These are phyloP conservation scores for Calephelis nemesis DNA, from an alignment of 1,140 invertebrate genomes.

Conservation along the genomic window DNA sequence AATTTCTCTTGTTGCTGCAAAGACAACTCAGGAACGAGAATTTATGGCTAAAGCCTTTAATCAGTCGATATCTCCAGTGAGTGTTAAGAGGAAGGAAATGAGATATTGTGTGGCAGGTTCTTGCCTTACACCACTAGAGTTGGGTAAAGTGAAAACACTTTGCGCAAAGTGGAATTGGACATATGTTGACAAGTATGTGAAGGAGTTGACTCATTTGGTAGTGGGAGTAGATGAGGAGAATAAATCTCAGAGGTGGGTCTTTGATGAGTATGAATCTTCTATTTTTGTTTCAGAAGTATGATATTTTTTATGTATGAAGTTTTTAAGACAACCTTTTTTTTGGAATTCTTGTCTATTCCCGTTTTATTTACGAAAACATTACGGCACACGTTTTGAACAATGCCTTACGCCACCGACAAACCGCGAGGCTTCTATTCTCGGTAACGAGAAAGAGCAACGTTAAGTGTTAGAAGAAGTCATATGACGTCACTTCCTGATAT, in stretches of 20 bases:
- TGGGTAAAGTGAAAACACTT: conserved; percentile 44
- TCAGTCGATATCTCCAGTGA: conserved; percentile 30
- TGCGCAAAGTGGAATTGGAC: conserved; percentile 53
- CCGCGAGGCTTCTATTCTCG: too few relatives aligned
- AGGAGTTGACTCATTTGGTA: conserved; percentile 67
- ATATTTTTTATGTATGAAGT: too few relatives aligned
- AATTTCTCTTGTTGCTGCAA: conserved; percentile 38
- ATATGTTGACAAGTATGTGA: conserved; percentile 56
- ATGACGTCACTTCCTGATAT: too few relatives aligned
- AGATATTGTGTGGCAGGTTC: conserved; percentile 59
- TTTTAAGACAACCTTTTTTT: too few relatives aligned
- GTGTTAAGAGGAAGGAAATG: conserved; percentile 26
- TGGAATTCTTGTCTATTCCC: too few relatives aligned
- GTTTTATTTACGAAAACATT: too few relatives aligned
- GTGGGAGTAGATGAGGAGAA: conserved; percentile 67
- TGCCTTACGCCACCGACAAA: too few relatives aligned
- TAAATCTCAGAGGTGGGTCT: conserved; percentile 57
- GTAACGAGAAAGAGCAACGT: too few relatives aligned
- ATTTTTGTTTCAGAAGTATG: too few relatives aligned
- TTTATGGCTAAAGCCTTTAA: conserved; percentile 61
- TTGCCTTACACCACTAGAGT: conserved; percentile 45
- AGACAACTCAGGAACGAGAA: conserved; percentile 63
- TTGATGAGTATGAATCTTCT: not conserved
- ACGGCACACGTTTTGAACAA: too few relatives aligned
- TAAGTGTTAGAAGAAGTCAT: too few relatives aligned